Evolutionary conservation across 2,797 vertebrate genomes (phyloP).

Genomic region (Uromys caudimaculatus): DNA sequence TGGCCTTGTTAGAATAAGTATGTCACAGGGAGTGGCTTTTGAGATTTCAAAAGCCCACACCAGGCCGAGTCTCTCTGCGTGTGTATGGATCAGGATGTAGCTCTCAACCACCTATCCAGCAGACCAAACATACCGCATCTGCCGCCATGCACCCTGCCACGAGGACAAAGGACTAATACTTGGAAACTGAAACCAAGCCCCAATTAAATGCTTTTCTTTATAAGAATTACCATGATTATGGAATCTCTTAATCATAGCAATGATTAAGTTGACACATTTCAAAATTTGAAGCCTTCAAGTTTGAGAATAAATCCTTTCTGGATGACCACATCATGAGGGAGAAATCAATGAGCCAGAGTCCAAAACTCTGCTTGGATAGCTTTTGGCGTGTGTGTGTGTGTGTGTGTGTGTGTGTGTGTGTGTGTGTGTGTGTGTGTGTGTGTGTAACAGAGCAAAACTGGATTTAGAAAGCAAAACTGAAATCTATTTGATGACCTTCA

Average conservation of each 20-base stretch:
- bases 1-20: not conserved
- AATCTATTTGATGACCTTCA: slow-evolving; percentile 14
- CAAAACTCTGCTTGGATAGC: not conserved
- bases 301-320: not conserved
- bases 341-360: not conserved
- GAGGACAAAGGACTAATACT: not conserved
- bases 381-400: no score
- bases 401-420: no score
- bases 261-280: not conserved
- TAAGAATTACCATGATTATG: not conserved
- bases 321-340: not conserved
- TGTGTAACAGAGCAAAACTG: slow-evolving; percentile 31
- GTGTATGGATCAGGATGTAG: not conserved
- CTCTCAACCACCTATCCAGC: not conserved
- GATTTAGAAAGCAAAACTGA: slow-evolving; percentile 21
- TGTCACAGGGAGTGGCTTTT: not conserved
- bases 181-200: not conserved
- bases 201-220: not conserved
- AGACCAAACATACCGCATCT: no score
- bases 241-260: not conserved
- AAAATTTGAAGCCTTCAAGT: not conserved
- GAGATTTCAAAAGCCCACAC: not conserved
- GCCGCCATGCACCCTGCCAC: not conserved
- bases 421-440: no score
- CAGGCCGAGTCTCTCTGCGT: not conserved